Evolutionary conservation across 2,888 invertebrate genomes (phyloP), one percentile per base, ranked within the genome.

Genomic region (Boloria euphrosyne): DNA sequence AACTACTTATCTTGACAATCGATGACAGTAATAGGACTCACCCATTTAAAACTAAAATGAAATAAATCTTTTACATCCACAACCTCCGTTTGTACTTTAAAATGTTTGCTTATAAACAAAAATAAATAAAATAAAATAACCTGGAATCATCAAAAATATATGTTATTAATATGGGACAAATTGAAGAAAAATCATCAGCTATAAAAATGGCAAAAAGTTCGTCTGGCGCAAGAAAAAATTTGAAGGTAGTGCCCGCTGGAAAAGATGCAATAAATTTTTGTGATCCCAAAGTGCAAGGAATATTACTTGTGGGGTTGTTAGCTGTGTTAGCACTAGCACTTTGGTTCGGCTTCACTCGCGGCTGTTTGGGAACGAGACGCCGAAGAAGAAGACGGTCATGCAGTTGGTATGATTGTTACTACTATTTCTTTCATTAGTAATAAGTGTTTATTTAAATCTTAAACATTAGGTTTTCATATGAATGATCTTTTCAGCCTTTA

Each of bases 211-310:
- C 75, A 49, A 84, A 78, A 70, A 75, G 72, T 54, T 66, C 75
- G 31, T 73, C 79, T 1, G 60, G 66, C n/a, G 62, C 64, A 4
- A 78, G 76, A 68, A 79, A 77, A 66, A 51, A 13, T 52, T 13
- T 14, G 3, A 66, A 60, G 50, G 13, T 38, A 50, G 31, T n/a
- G 2, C 46, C 53, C 7, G 14, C 70, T 3, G 61, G 60, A 14
- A 63, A 57, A 17, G 62, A 65, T 1, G 22, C 68, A 17, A 66
- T 76, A 62, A 69, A 74, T 67, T 75, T 77, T 31, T 71, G 71
- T 64, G 75, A 88, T 61, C 81, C 85, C 6, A 84, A 82, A 74
- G 69, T 83, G 13, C 84, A 85, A 74, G 78, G 75, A 47, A 68
- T 75, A 3, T 17, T 86, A 13, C 73, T 83, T 14, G 77, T 81